phyloP scores from a whole-genome alignment of 1,140 invertebrate species.

The Lordiphosa mommai region DNA sequence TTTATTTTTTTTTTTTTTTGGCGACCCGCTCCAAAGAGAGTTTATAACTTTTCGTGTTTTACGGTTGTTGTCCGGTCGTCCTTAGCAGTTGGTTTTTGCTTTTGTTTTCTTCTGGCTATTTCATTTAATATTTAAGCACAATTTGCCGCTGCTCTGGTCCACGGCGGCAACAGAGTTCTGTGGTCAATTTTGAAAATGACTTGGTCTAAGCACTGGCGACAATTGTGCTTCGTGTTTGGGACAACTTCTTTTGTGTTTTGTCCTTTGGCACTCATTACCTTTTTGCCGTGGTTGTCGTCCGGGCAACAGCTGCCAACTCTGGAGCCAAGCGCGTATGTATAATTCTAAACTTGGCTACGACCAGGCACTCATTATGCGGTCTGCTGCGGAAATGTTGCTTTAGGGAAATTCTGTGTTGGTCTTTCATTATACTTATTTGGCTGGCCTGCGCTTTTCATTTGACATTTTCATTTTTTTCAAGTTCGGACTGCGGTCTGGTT shows the following conservation, averaged over 20 bases:
- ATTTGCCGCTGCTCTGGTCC: constrained; percentile 59
- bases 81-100: constrained; percentile 27
- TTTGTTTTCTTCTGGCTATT: constrained; percentile 18
- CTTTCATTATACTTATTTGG: constrained; percentile 67
- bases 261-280: constrained; percentile 76
- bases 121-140: constrained; percentile 79
- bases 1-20: constrained; percentile 18
- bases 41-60: constrained; percentile 77
- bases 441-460: constrained; percentile 58
- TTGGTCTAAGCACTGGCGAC: constrained; percentile 70
- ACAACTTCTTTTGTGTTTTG: constrained; percentile 57
- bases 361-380: constrained; percentile 71
- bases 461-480: constrained; percentile 56
- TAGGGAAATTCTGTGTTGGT: constrained; percentile 50
- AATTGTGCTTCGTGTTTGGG: constrained; percentile 52
- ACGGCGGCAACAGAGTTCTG: constrained; percentile 34
- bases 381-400: constrained; percentile 72
- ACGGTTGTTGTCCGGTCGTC: constrained; percentile 64
- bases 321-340: constrained; percentile 33
- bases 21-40: constrained; percentile 45
- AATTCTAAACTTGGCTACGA: constrained; percentile 16
- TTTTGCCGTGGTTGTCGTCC: constrained; percentile 18
- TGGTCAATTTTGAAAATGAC: constrained; percentile 77
- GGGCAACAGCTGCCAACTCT: constrained; percentile 25
- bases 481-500: constrained; percentile 17